Conservation (phyloP, 2,888 invertebrate species). For the Nowickia ferox region DNA sequence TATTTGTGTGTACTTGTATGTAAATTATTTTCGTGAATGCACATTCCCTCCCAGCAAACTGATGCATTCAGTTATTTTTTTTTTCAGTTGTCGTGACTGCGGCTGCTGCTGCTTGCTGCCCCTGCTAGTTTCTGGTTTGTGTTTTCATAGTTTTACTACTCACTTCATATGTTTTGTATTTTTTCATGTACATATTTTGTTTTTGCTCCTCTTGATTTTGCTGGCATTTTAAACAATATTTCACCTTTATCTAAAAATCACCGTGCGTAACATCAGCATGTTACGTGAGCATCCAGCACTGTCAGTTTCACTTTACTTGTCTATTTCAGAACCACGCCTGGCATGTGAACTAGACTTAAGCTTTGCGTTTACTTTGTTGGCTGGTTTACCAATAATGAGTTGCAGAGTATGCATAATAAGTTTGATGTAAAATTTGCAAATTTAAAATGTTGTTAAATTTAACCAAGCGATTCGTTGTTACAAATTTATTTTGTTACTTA, state of each 20-base stretch:
- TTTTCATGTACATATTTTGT: neutral
- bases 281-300: slow-evolving; percentile 22
- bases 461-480: slow-evolving; percentile 28
- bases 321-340: slow-evolving; percentile 11
- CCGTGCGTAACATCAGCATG: slow-evolving; percentile 50
- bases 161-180: neutral
- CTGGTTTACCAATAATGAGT: neutral
- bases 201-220: slow-evolving; percentile 20
- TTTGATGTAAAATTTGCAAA: slow-evolving; percentile 4
- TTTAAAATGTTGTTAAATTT: slow-evolving; percentile 15
- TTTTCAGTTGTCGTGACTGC: neutral
- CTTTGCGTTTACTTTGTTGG: neutral
- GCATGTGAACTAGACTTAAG: neutral
- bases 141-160: neutral
- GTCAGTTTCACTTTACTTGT: neutral
- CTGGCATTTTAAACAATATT: slow-evolving; percentile 21
- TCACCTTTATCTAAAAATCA: slow-evolving; percentile 60
- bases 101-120: neutral
- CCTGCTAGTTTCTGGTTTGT: neutral
- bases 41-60: slow-evolving; percentile 39
- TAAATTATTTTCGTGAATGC: slow-evolving; percentile 28
- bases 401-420: slow-evolving; percentile 5
- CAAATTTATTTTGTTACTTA: slow-evolving; percentile 2
- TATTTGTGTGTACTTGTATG: neutral
- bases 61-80: slow-evolving; percentile 12